phyloP scores from a whole-genome alignment of 2,888 invertebrate genomes.

The Capitulum mitella region DNA sequence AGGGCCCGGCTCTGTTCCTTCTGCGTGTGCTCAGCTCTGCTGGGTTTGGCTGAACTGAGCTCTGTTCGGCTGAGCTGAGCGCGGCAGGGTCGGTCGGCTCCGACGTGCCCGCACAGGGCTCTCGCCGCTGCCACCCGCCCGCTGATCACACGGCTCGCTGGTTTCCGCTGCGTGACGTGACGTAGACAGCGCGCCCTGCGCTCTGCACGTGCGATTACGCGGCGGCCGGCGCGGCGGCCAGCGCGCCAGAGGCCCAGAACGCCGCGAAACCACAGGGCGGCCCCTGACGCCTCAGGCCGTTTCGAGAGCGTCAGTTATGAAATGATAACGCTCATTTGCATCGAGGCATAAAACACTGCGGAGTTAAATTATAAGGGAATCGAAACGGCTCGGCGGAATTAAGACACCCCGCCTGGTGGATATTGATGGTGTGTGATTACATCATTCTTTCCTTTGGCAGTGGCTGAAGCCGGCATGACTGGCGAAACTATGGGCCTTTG shows the following conservation, averaged over 20 bases:
- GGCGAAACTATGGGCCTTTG: neutral
- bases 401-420: neutral
- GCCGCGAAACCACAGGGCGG: neutral
- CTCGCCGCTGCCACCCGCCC: too few relatives aligned
- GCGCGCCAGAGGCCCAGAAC: neutral
- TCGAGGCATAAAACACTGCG: neutral
- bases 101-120: too few relatives aligned
- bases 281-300: neutral
- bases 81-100: too few relatives aligned
- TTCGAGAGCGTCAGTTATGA: neutral
- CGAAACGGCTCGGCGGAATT: neutral
- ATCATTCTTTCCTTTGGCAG: conserved; percentile 8
- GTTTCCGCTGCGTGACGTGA: too few relatives aligned
- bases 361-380: conserved; percentile 1
- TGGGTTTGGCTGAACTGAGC: neutral
- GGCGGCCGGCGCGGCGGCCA: too few relatives aligned
- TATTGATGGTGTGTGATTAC: conserved; percentile 17
- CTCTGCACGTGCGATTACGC: too few relatives aligned
- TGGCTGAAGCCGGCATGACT: conserved; percentile 5
- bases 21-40: neutral
- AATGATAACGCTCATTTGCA: conserved; percentile 22
- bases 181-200: too few relatives aligned
- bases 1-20: too few relatives aligned
- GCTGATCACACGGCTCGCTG: too few relatives aligned
- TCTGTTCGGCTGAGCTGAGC: too few relatives aligned